phyloP scores from a whole-genome alignment of 2,113 vertebrate genomes.

The Platichthys flesus region DNA sequence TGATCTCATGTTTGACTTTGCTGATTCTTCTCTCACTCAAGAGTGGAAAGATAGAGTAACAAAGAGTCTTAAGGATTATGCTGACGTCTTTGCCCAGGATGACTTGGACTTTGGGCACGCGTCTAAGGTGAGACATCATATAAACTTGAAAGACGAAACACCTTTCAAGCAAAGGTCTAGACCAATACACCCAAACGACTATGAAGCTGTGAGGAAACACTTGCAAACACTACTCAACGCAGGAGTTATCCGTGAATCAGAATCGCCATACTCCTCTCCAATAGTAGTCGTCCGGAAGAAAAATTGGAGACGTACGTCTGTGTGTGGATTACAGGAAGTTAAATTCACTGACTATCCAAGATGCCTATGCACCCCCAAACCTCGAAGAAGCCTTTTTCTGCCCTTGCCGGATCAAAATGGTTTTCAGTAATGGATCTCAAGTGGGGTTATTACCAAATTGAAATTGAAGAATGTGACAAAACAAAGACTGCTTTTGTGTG shows the following conservation, averaged over 20 bases:
- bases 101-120: background rate
- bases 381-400: too few relatives aligned
- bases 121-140: background rate
- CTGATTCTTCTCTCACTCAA: background rate
- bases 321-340: too few relatives aligned
- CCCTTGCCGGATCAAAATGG: too few relatives aligned
- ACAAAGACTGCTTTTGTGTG: too few relatives aligned
- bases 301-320: too few relatives aligned
- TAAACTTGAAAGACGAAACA: background rate
- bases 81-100: background rate
- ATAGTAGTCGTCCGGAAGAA: too few relatives aligned
- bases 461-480: too few relatives aligned
- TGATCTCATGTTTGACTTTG: background rate
- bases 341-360: too few relatives aligned
- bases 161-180: background rate
- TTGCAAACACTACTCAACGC: background rate
- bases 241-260: conserved; percentile 19
- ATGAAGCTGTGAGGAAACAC: background rate
- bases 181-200: background rate
- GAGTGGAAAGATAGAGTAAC: background rate
- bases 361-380: too few relatives aligned
- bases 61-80: background rate
- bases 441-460: too few relatives aligned
- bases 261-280: background rate
- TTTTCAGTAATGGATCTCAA: too few relatives aligned